These are phyloP conservation scores for Embidobia sp. DNA, from an alignment of 2,888 invertebrate species.

Conservation along the genomic window DNA sequence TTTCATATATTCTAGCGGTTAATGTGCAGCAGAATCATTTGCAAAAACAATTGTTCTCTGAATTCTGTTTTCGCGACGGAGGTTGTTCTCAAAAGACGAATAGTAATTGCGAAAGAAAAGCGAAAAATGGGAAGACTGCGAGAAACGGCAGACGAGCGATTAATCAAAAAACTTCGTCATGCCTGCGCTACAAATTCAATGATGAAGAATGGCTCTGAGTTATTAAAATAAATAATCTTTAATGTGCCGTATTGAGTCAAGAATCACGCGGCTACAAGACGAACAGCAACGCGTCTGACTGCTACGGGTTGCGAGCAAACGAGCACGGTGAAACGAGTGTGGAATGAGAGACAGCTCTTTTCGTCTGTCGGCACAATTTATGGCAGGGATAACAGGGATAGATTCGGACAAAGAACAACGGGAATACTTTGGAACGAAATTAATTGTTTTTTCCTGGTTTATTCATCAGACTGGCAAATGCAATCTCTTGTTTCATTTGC, in stretches of 20 bases:
- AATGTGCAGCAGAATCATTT: too few species aligned
- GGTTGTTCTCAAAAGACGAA: too few species aligned
- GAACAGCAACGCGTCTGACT: conserved; percentile 25
- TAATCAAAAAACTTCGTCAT: conserved; percentile 26
- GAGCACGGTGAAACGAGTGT: conserved; percentile 9
- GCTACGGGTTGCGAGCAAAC: neutral
- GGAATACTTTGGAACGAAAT: conserved; percentile 15
- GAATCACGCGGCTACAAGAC: conserved; percentile 41
- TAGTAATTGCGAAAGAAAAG: neutral
- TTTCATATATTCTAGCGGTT: too few species aligned
- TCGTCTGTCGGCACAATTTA: conserved; percentile 32
- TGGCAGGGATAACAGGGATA: conserved; percentile 24
- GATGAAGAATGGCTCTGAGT: conserved; percentile 37
- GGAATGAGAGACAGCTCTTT: conserved; percentile 35
- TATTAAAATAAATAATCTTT: conserved; percentile 51
- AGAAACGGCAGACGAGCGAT: conserved; percentile 8
- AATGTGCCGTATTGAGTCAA: conserved; percentile 47
- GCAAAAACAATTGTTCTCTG: too few species aligned
- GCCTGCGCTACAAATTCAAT: conserved; percentile 24
- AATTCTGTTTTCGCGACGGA: too few species aligned
- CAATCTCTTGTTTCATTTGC: too few species aligned
- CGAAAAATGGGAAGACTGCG: neutral
- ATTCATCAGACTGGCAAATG: too few species aligned
- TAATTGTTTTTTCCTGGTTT: conserved; percentile 23
- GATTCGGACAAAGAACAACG: conserved; percentile 19